These are phyloP conservation scores for Volucella bombylans DNA, from an alignment of 2,888 invertebrate species.

Conservation along the genomic window DNA sequence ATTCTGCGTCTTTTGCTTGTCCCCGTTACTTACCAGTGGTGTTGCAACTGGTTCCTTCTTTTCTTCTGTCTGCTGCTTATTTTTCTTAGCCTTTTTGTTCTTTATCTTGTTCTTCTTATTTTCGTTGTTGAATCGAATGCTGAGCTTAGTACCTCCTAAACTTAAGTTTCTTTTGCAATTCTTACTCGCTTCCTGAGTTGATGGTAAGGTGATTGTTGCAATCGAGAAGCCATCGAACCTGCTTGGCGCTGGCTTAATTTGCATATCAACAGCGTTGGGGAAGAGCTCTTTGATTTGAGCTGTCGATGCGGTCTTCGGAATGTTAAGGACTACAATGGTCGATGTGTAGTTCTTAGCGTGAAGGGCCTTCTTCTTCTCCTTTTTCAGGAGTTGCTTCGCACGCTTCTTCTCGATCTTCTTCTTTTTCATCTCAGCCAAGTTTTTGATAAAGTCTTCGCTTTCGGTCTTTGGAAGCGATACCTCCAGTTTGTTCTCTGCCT, in stretches of 20 bases:
- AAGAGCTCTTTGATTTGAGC: slow-evolving; percentile 78
- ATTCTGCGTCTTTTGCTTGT: slow-evolving; percentile 2
- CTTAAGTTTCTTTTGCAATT: slow-evolving; percentile 76
- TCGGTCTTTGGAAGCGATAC: slow-evolving; percentile 79
- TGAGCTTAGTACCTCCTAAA: slow-evolving; percentile 76
- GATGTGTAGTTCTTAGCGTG: slow-evolving; percentile 77
- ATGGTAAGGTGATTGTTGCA: slow-evolving; percentile 78
- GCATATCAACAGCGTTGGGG: slow-evolving; percentile 79
- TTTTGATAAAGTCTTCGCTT: slow-evolving; percentile 77
- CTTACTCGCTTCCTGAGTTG: slow-evolving; percentile 77
- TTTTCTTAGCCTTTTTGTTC: not conserved
- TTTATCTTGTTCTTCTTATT: slow-evolving; percentile 3
- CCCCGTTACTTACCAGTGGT: not conserved
- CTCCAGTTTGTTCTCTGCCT: slow-evolving; percentile 74
- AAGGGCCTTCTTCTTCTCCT: slow-evolving; percentile 75
- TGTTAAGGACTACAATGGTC: slow-evolving; percentile 78
- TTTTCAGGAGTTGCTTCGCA: slow-evolving; percentile 76
- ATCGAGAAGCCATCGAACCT: slow-evolving; percentile 75
- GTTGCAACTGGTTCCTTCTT: not conserved
- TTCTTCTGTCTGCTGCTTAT: not conserved
- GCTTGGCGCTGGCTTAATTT: slow-evolving; percentile 76
- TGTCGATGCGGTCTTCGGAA: slow-evolving; percentile 78
- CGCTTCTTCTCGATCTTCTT: slow-evolving; percentile 77
- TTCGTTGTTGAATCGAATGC: slow-evolving; percentile 76
- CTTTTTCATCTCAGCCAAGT: slow-evolving; percentile 77